Conservation (phyloP, 2,113 vertebrate species). For the Mirza zaza region DNA sequence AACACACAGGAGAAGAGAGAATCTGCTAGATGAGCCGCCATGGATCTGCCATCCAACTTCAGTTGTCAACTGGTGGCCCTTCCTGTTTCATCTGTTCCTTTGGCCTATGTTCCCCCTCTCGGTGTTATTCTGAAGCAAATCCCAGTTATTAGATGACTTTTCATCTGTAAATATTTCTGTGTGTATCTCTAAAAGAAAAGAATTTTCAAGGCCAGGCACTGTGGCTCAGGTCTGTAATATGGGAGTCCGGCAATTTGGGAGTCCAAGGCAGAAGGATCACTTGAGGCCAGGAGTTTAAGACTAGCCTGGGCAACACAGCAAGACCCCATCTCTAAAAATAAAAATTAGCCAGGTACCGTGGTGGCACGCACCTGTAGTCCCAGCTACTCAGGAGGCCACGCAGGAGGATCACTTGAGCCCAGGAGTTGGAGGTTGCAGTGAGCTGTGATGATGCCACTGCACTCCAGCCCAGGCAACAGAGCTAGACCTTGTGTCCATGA, state of each 20-base stretch:
- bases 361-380: no score
- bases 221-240: no score
- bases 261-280: neutral
- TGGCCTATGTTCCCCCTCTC: neutral
- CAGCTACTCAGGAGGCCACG: no score
- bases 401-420: no score
- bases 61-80: accelerated
- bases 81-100: accelerated
- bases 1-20: neutral
- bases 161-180: neutral
- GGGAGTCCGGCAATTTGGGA: no score
- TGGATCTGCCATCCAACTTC: neutral
- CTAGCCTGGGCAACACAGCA: neutral
- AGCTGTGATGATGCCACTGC: neutral
- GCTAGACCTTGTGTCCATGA: neutral
- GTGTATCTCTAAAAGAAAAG: neutral
- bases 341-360: no score
- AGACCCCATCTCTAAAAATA: neutral
- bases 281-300: neutral
- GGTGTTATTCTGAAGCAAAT: neutral
- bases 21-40: accelerated
- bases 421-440: neutral
- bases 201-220: neutral
- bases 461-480: neutral
- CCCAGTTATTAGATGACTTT: neutral